These are phyloP conservation scores for Thumatha senex DNA, from an alignment of 2,888 invertebrate genomes.

Conservation along the genomic window DNA sequence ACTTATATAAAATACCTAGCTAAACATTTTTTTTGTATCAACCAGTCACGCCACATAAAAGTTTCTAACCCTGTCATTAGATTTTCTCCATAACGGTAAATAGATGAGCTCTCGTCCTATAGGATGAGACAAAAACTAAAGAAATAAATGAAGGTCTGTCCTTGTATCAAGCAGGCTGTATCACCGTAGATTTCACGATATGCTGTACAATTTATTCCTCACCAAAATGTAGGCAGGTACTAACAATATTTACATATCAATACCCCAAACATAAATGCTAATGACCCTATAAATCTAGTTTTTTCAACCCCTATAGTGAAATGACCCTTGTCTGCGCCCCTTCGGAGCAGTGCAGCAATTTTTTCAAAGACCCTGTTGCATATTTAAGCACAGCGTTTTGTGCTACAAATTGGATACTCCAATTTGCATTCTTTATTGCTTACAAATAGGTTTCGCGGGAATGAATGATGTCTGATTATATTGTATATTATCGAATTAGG, in stretches of 20 bases:
- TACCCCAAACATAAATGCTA: constrained; percentile 24
- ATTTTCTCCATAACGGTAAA: too few species aligned
- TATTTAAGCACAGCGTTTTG: constrained; percentile 56
- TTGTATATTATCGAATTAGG: constrained; percentile 17
- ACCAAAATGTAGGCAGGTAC: constrained; percentile 3
- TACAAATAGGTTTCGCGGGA: constrained; percentile 49
- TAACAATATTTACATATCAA: constrained; percentile 30
- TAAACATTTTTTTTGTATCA: too few species aligned
- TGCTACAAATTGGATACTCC: constrained; percentile 58
- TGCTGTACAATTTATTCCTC: not conserved
- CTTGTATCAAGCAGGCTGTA: not conserved
- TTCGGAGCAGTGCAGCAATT: constrained; percentile 48
- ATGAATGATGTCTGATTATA: constrained; percentile 44
- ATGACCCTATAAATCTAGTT: constrained; percentile 40
- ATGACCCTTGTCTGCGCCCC: constrained; percentile 42
- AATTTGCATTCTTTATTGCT: constrained; percentile 60
- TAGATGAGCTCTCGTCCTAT: too few species aligned
- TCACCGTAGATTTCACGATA: not conserved
- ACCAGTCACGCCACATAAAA: too few species aligned
- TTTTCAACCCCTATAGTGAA: constrained; percentile 43
- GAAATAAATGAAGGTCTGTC: not conserved
- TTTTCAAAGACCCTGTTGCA: constrained; percentile 54
- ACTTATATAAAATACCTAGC: too few species aligned
- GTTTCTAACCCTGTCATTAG: too few species aligned
- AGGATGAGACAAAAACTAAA: not conserved